Evolutionary conservation across 2,888 invertebrate genomes (phyloP).

Genomic region (Lagria hirta): DNA sequence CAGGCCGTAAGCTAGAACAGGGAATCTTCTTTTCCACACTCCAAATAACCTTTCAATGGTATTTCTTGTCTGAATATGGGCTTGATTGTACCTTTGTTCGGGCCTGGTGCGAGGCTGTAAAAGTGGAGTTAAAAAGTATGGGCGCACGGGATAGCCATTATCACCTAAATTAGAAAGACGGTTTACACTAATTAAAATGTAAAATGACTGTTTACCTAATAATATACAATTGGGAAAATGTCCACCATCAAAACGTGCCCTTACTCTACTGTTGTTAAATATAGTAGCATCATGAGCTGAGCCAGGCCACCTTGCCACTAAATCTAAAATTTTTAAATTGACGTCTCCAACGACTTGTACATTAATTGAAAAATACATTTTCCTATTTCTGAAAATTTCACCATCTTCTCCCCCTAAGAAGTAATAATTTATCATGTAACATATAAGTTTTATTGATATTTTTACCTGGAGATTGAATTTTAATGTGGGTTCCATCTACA

Average conservation of each 20-base stretch:
- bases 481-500: constrained; percentile 3
- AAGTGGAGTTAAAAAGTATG: too few species aligned
- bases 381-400: constrained; percentile 3
- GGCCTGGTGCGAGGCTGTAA: background rate
- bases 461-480: constrained; percentile 4
- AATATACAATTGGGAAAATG: background rate
- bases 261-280: constrained; percentile 2
- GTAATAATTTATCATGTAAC: background rate
- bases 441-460: background rate
- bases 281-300: constrained; percentile 6
- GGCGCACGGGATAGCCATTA: constrained; percentile 31
- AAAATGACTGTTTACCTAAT: background rate
- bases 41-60: constrained; percentile 25
- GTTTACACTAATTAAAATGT: too few species aligned
- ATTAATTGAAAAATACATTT: constrained; percentile 2
- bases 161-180: too few species aligned
- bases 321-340: constrained; percentile 3
- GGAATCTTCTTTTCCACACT: constrained; percentile 30
- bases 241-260: background rate
- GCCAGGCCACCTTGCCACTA: constrained; percentile 7
- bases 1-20: constrained; percentile 23
- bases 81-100: constrained; percentile 1
- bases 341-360: constrained; percentile 1
- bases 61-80: constrained; percentile 16
- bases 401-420: constrained; percentile 2